Conservation (phyloP, 1,140 invertebrate species). For the Schlechtendalia chinensis region DNA sequence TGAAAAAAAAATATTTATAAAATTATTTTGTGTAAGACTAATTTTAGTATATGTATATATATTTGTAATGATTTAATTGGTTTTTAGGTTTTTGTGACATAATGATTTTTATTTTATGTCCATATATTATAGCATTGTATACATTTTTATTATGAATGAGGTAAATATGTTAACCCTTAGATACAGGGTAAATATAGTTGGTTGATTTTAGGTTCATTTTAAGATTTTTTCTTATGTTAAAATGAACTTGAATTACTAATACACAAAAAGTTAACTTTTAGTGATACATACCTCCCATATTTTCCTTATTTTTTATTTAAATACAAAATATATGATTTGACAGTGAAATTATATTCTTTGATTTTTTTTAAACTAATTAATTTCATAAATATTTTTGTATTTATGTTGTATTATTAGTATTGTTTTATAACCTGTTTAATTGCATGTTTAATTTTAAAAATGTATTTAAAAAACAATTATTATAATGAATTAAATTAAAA, state of each 20-base stretch:
- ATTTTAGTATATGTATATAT: neutral
- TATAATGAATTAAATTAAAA: neutral
- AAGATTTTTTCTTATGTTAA: neutral
- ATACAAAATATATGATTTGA: neutral
- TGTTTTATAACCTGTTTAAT: neutral
- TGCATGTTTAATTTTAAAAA: neutral
- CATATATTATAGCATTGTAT: neutral
- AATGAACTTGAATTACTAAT: neutral
- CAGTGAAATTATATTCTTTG: neutral
- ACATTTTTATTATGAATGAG: neutral
- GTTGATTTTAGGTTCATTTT: slow-evolving; percentile 1
- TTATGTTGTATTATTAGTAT: slow-evolving; percentile 7
- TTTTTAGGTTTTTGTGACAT: neutral
- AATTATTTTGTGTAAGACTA: neutral
- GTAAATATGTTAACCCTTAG: neutral
- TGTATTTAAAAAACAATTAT: neutral
- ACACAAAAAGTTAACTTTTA: neutral
- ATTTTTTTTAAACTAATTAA: slow-evolving; percentile 29
- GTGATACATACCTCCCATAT: neutral
- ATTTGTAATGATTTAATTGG: slow-evolving; percentile 4
- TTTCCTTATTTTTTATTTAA: slow-evolving; percentile 20
- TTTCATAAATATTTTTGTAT: slow-evolving; percentile 20
- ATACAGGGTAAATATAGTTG: neutral
- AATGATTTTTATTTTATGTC: slow-evolving; percentile 5
- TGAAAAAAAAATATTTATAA: slow-evolving; percentile 4